Conservation (phyloP, 2,797 vertebrate genomes). For the Pogoniulus pusillus region DNA sequence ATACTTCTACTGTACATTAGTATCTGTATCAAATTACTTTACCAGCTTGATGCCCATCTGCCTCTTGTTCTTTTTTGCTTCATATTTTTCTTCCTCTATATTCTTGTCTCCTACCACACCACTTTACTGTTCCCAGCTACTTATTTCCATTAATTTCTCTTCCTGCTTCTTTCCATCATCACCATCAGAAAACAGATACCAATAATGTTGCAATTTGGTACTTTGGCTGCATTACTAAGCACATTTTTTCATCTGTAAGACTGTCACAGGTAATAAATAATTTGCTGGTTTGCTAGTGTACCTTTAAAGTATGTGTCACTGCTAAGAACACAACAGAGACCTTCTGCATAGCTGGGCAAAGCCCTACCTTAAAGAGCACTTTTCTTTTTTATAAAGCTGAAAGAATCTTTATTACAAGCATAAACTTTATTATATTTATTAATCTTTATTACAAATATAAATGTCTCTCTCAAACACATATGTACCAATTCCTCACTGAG, state of each 20-base stretch:
- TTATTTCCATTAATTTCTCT: neutral
- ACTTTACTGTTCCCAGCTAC: neutral
- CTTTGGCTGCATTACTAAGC: neutral
- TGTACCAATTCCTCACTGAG: neutral
- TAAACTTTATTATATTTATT: too few relatives aligned
- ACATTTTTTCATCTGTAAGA: neutral
- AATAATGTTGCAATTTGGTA: neutral
- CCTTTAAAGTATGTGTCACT: neutral
- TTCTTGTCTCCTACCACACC: neutral
- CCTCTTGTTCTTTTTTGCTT: neutral
- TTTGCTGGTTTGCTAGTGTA: neutral
- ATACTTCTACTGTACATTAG: neutral
- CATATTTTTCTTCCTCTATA: neutral
- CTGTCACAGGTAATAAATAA: neutral
- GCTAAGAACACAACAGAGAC: neutral
- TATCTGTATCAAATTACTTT: neutral
- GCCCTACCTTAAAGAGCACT: neutral
- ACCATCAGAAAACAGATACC: neutral
- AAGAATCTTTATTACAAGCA: neutral
- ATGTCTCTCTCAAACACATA: neutral
- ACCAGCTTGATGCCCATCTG: neutral
- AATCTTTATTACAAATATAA: neutral
- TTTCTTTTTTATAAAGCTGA: neutral
- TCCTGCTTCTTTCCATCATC: neutral
- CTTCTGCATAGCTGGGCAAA: neutral